A percentile compares a stretch with the other conserved stretches of the same genome.
phyloP scores from a whole-genome alignment of 2,113 vertebrate species.

The Tichodroma muraria region DNA sequence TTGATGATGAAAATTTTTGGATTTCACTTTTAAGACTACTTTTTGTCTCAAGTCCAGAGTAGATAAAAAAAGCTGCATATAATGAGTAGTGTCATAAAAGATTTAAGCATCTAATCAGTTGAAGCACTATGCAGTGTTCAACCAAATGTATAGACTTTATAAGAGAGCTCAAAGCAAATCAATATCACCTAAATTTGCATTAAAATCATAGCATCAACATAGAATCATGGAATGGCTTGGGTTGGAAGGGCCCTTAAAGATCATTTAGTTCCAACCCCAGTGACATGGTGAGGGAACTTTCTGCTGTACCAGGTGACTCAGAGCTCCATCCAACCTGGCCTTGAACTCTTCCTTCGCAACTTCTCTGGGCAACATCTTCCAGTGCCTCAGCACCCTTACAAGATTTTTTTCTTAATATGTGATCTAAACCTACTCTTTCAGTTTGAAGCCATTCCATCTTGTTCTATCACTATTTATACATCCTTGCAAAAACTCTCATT shows the following conservation, averaged over 20 bases:
- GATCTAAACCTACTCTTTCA: neutral
- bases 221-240: neutral
- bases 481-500: neutral
- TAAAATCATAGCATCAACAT: neutral
- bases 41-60: neutral
- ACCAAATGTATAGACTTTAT: neutral
- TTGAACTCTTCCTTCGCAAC: neutral
- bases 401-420: neutral
- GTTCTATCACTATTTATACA: neutral
- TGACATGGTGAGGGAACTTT: neutral
- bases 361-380: neutral
- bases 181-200: neutral
- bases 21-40: neutral
- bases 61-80: neutral
- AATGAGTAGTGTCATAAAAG: neutral
- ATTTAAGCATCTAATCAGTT: neutral
- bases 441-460: neutral
- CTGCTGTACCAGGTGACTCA: neutral
- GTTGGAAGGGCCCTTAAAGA: neutral
- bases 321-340: no score
- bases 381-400: neutral
- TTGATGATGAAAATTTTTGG: neutral
- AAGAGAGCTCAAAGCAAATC: neutral
- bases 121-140: neutral
- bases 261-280: neutral